Evolutionary conservation across 2,113 vertebrate genomes (phyloP), one percentile per base, ranked within the genome.

Genomic region (Uria aalge): DNA sequence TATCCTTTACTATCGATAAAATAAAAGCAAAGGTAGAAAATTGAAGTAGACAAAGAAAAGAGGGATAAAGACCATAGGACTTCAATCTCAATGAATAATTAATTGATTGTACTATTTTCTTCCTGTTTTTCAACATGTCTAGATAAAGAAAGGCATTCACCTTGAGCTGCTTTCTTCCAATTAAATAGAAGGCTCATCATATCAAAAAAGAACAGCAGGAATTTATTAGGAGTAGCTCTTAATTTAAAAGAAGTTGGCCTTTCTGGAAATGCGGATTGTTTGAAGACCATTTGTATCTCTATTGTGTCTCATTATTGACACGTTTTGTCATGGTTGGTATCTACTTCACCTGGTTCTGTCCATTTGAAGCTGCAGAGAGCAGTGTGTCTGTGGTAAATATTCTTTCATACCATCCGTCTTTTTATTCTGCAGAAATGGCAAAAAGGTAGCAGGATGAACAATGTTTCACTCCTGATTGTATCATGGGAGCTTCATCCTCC

Each of bases 291-390:
- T 36, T 88, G 47, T 34, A 11, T 41, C 12, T 63, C 27, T 85
- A 11, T 77, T 89, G 47, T 81, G 45, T 71, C n/a, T 76, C 48
- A 52, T 34, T 94, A 85, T 38, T 96, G 88, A 36, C 14, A 15
- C 88, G 43, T 55, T 96, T 96, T 95, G 38, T 97, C 78, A 48
- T 76, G 15, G 8, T 26, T 75, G 45, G 26, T n/a, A 41, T 57
- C 82, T 89, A 6, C 75, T 82, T 80, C 32, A 21, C 55, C 72
- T 96, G 63, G 38, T 87, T 94, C n/a, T 82, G 40, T 95, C 82
- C 81, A 12, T 86, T 77, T 92, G 89, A 96, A 96, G 71, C 68
- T 88, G 90, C 85, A 91, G 82, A 77, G 73, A 79, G 30, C 69
- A 77, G 36, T 6, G 9, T 97, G 34, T 92, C 72, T 94, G 40